Evolutionary conservation across 1,140 invertebrate species (phyloP), one percentile per base, ranked within the genome.

Genomic region (Agrilus planipennis): DNA sequence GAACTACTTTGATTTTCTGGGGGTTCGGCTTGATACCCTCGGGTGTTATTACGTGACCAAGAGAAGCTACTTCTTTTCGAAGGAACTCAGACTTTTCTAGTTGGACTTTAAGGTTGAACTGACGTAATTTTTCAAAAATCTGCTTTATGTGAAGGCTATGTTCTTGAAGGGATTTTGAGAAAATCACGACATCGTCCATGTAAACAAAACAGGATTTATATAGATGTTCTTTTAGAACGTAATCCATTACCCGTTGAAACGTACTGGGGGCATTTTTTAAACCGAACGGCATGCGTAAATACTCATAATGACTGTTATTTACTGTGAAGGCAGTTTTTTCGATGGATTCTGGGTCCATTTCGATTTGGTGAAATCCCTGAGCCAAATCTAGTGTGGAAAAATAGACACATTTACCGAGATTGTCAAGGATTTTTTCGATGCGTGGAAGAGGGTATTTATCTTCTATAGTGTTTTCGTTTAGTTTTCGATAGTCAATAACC

Each of bases 381-480:
- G 51, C 47, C 10, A 70, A 35, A 49, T 75, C 69, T 3, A 73
- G 41, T 1, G 59, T 58, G 2, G 55, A 51, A 44, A 71, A 72
- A 42, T 60, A 65, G 36, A 53, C 57, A 27, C 55, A 52, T n/a
- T 61, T 60, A 3, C 58, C 59, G 12, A 75, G 36, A 22, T 59
- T 54, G 44, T 72, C 62, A 30, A 66, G 36, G 15, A 62, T 63
- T 14, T 71, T 65, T 3, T 60, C 55, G 9, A 75, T 71, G 10
- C 63, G 44, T 7, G 71, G 71, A 2, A 76, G 40, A 2, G 73
- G 72, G 51, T 64, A 76, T 25, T 44, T 52, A 49, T 75, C 70
- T 9, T 51, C 52, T 16, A 63, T 49, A 10, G 59, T 64, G 23
- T 52, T 52, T 29, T 61, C 51, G 47, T 68, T 68, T 32, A 66